A percentile compares a stretch with the other conserved stretches of the same genome.
These are phyloP conservation scores for Eudemis profundana DNA, from an alignment of 2,888 invertebrate genomes.

Conservation along the genomic window DNA sequence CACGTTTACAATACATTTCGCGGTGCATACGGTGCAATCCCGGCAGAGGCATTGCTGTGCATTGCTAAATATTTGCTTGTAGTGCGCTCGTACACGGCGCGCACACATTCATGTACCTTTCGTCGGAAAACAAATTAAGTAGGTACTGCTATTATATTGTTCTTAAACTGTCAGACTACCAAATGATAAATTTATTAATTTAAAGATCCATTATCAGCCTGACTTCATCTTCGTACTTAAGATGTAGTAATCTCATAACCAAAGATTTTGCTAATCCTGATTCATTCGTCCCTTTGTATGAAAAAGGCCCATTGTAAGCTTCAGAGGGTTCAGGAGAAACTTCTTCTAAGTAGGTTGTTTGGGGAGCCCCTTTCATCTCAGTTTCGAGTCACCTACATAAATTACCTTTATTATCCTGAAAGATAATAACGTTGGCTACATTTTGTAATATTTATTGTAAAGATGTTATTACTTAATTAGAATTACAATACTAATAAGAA, in stretches of 20 bases:
- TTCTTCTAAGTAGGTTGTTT: slow-evolving; percentile 3
- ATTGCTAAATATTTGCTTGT: no score
- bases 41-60: no score
- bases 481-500: no score
- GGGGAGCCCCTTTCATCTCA: slow-evolving; percentile 25
- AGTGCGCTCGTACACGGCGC: no score
- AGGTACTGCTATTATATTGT: no score
- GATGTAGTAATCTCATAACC: not conserved
- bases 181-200: no score
- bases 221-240: not conserved
- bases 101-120: no score
- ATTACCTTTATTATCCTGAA: slow-evolving; percentile 35
- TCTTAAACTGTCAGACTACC: no score
- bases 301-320: not conserved
- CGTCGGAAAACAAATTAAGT: no score
- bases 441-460: slow-evolving; percentile 20
- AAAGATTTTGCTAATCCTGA: not conserved
- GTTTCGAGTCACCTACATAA: slow-evolving; percentile 35
- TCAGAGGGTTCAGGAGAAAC: not conserved
- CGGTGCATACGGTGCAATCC: no score
- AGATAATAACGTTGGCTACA: slow-evolving; percentile 23
- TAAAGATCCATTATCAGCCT: not conserved
- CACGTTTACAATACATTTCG: no score
- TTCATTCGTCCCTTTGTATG: not conserved
- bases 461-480: not conserved